These are phyloP conservation scores for Poeciliopsis occidentalis DNA, from an alignment of 2,113 vertebrate species.

Conservation along the genomic window DNA sequence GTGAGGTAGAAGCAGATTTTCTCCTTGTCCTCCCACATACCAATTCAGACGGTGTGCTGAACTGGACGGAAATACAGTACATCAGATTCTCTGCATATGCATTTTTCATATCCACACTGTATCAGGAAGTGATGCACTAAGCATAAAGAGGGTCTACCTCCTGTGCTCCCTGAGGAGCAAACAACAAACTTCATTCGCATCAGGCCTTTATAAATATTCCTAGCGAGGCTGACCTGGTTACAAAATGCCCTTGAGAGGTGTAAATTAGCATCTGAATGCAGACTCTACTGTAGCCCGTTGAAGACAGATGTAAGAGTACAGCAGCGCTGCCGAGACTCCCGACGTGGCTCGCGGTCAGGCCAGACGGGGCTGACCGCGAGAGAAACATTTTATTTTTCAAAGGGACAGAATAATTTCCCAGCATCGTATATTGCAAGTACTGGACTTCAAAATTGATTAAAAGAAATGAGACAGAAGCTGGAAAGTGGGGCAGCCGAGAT, in stretches of 20 bases:
- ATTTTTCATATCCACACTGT: constrained; percentile 53
- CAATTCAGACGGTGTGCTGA: constrained; percentile 28
- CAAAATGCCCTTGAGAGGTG: constrained; percentile 75
- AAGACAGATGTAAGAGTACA: constrained; percentile 66
- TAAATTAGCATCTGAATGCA: constrained; percentile 82
- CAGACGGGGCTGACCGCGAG: constrained; percentile 38
- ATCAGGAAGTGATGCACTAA: constrained; percentile 55
- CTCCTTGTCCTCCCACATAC: not conserved
- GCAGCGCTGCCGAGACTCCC: constrained; percentile 52
- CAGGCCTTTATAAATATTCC: constrained; percentile 81
- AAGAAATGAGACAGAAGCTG: too few relatives aligned
- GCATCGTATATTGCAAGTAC: too few relatives aligned
- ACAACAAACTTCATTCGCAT: constrained; percentile 66
- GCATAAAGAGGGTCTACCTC: constrained; percentile 69
- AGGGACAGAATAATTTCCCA: too few relatives aligned
- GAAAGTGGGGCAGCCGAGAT: too few relatives aligned
- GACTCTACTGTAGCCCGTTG: constrained; percentile 70
- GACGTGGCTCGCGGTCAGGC: constrained; percentile 55
- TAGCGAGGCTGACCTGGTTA: constrained; percentile 83
- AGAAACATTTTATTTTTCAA: too few relatives aligned
- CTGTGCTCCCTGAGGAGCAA: constrained; percentile 58
- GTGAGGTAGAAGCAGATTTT: constrained; percentile 6
- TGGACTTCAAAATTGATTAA: too few relatives aligned
- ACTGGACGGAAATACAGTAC: constrained; percentile 29
- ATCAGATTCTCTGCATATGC: constrained; percentile 32